Percentiles rank a stretch among this genome's conserved stretches.
phyloP scores from a whole-genome alignment of 2,113 vertebrate genomes.

The Lepidothrix coronata region DNA sequence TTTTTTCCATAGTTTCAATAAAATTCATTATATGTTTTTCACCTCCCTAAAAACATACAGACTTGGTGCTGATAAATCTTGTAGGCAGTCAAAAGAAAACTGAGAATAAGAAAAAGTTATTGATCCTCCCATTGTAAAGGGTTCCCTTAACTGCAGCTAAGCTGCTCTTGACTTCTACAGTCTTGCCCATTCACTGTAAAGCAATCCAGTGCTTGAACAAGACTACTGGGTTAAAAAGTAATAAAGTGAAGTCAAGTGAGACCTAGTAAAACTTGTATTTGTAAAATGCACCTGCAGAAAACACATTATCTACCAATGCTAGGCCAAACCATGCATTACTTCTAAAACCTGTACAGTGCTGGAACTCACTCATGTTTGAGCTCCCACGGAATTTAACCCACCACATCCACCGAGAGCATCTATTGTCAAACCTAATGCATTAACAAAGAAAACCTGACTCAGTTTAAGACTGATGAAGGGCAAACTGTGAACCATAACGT shows the following conservation, averaged over 20 bases:
- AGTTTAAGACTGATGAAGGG: background rate
- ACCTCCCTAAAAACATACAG: background rate
- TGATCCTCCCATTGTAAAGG: background rate
- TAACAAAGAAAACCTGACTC: background rate
- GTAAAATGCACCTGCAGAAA: conserved; percentile 2
- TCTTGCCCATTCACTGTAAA: background rate
- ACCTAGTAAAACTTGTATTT: background rate
- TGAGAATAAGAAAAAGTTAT: background rate
- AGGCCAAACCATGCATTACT: background rate
- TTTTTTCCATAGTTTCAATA: background rate
- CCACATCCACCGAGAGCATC: background rate
- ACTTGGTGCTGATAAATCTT: background rate
- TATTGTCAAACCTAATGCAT: background rate
- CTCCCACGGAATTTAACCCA: background rate
- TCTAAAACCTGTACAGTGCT: background rate
- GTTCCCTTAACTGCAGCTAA: background rate
- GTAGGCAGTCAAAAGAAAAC: background rate
- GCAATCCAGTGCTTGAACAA: background rate
- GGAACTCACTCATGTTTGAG: background rate
- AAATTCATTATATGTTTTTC: background rate
- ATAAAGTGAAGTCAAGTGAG: background rate
- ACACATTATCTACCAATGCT: background rate
- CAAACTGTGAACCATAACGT: background rate
- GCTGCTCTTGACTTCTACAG: background rate
- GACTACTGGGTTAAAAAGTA: background rate